These are phyloP conservation scores for Branchellion lobata DNA, from an alignment of 2,888 invertebrate species.

Conservation along the genomic window DNA sequence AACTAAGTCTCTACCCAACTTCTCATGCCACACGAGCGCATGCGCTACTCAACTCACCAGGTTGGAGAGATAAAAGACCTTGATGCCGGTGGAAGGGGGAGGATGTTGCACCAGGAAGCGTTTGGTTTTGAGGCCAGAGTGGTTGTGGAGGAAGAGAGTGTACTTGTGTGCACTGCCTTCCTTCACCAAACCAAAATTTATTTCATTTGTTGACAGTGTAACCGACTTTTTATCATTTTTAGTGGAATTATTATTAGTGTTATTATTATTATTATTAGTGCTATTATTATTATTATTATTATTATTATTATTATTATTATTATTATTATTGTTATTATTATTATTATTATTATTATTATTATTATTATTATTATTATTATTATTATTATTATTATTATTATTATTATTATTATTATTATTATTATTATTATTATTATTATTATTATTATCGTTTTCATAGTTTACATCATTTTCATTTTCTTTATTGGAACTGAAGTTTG, in stretches of 20 bases:
- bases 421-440: no score
- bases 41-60: slow-evolving; percentile 57
- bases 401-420: no score
- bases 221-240: no score
- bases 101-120: slow-evolving; percentile 61
- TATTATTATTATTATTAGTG: not conserved
- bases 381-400: not conserved
- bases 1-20: no score
- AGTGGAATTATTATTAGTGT: not conserved
- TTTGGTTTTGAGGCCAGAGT: slow-evolving; percentile 60
- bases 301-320: not conserved
- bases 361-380: not conserved
- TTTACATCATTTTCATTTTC: no score
- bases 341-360: not conserved
- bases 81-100: slow-evolving; percentile 61
- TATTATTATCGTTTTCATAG: no score
- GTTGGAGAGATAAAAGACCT: slow-evolving; percentile 60
- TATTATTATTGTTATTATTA: not conserved
- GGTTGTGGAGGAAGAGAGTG: slow-evolving; percentile 59
- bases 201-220: slow-evolving; percentile 52
- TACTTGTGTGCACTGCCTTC: slow-evolving; percentile 61
- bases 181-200: slow-evolving; percentile 60
- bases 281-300: not conserved
- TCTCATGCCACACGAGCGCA: no score
- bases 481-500: no score